phyloP scores from a whole-genome alignment of 2,113 vertebrate genomes.

The Sceloporus tristichus region DNA sequence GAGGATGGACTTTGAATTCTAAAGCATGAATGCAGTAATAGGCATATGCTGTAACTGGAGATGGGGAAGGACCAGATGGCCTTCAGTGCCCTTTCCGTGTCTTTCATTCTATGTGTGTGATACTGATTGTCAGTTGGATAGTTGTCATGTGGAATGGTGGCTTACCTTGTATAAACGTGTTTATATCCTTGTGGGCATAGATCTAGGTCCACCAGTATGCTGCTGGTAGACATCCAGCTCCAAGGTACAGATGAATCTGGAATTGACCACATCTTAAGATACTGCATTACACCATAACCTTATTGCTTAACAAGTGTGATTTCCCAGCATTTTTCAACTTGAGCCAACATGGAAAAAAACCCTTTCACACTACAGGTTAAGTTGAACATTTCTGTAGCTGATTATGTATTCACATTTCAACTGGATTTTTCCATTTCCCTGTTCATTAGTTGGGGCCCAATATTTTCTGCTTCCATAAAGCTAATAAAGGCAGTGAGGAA shows the following conservation, averaged over 20 bases:
- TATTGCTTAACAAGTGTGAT: neutral
- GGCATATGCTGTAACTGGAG: too few relatives aligned
- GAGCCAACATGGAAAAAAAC: neutral
- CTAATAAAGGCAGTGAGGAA: conserved; percentile 42
- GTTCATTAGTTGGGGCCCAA: conserved; percentile 29
- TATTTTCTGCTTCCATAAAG: conserved; percentile 48
- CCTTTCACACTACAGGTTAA: neutral
- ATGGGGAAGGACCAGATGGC: neutral
- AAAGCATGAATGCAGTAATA: neutral
- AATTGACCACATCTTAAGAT: neutral
- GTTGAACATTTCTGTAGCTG: neutral
- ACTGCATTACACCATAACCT: neutral
- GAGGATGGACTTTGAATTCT: conserved; percentile 45
- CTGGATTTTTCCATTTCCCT: neutral
- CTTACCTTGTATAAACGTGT: neutral
- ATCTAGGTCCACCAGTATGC: neutral
- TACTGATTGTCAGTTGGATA: neutral
- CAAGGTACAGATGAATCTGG: neutral
- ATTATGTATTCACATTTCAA: conserved; percentile 38
- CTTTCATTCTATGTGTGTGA: neutral
- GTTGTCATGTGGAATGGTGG: neutral
- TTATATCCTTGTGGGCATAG: neutral
- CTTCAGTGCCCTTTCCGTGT: neutral
- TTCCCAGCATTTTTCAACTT: neutral
- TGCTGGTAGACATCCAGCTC: neutral